These are phyloP conservation scores for Pithys albifrons DNA, from an alignment of 2,113 vertebrate genomes.

Conservation along the genomic window DNA sequence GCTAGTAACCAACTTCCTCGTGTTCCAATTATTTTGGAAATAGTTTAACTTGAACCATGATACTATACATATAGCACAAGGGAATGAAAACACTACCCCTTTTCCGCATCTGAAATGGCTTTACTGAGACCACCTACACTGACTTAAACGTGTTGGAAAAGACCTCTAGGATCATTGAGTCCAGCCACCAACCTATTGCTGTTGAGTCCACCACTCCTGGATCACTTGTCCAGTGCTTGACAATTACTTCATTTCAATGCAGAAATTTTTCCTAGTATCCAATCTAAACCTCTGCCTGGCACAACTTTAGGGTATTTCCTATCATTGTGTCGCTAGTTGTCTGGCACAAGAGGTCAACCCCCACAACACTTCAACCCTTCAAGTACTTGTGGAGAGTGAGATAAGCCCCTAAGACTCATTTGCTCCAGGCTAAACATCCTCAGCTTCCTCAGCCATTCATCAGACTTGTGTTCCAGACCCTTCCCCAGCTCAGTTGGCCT, in stretches of 20 bases:
- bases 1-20: conserved; percentile 62
- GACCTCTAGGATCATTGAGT: background rate
- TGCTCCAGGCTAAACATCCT: fast-evolving
- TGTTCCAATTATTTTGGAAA: conserved; percentile 70
- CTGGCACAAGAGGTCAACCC: background rate
- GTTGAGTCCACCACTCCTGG: background rate
- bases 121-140: conserved; percentile 73
- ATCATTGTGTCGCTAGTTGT: background rate
- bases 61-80: conserved; percentile 57
- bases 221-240: background rate
- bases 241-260: background rate
- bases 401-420: background rate
- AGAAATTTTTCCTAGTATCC: background rate
- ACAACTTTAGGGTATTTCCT: background rate
- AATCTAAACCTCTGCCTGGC: background rate
- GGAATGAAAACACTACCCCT: conserved; percentile 63
- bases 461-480: background rate
- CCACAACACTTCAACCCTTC: background rate
- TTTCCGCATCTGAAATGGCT: conserved; percentile 57
- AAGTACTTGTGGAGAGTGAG: background rate
- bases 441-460: background rate
- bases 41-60: conserved; percentile 59
- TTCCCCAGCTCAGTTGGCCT: fast-evolving
- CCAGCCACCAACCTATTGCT: background rate
- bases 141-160: conserved; percentile 25